These are phyloP conservation scores for Eurosta solidaginis DNA, from an alignment of 1,140 invertebrate genomes.

Conservation along the genomic window DNA sequence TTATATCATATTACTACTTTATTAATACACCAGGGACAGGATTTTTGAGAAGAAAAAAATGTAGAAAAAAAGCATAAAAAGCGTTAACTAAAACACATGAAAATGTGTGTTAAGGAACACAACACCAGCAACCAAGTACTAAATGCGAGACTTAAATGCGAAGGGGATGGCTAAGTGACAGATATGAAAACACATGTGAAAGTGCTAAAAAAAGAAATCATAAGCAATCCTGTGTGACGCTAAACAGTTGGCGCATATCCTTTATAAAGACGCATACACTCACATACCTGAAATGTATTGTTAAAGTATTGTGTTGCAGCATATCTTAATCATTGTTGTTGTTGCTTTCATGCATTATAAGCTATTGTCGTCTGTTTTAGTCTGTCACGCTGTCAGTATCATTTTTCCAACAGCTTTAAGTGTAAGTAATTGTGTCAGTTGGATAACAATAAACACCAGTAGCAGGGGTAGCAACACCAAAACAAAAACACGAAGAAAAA, in stretches of 20 bases:
- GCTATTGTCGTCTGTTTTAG: not conserved
- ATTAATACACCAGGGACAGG: not conserved
- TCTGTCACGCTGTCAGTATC: slow-evolving; percentile 6
- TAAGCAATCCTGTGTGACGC: not conserved
- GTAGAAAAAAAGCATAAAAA: not conserved
- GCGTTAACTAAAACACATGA: not conserved
- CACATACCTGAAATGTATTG: not conserved
- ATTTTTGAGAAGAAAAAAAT: not conserved
- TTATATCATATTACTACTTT: slow-evolving; percentile 14
- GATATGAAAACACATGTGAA: not conserved
- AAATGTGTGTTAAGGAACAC: too few species aligned
- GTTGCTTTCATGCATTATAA: not conserved
- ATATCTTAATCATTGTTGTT: not conserved
- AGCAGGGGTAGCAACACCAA: not conserved
- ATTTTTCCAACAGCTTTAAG: not conserved
- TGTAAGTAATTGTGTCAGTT: slow-evolving; percentile 27
- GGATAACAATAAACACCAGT: not conserved
- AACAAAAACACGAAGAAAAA: not conserved
- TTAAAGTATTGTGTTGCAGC: not conserved
- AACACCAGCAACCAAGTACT: too few species aligned
- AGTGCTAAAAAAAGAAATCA: too few species aligned
- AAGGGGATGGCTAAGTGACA: not conserved
- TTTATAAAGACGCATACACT: not conserved
- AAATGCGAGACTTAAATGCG: too few species aligned
- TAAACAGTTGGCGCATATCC: not conserved